A percentile compares a stretch with the other conserved stretches of the same genome.
These are phyloP conservation scores for Philonicus albiceps DNA, from an alignment of 2,888 invertebrate species.

Conservation along the genomic window DNA sequence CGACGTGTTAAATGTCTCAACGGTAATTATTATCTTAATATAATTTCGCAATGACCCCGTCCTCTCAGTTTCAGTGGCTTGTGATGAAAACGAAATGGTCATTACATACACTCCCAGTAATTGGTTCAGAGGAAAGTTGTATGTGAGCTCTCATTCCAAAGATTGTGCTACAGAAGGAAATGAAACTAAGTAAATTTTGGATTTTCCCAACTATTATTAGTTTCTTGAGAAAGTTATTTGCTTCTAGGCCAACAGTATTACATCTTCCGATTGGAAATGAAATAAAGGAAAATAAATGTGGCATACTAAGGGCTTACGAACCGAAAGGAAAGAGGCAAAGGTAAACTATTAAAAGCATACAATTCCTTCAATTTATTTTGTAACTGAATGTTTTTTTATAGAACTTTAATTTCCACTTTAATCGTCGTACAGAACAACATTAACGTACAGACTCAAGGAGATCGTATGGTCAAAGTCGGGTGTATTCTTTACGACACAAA, in stretches of 20 bases:
- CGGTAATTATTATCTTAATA: slow-evolving; percentile 67
- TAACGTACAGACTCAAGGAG: slow-evolving; percentile 84
- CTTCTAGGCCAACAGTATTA: slow-evolving; percentile 52
- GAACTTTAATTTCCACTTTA: slow-evolving; percentile 78
- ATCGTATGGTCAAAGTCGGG: slow-evolving; percentile 80
- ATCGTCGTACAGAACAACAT: slow-evolving; percentile 85
- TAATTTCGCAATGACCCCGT: slow-evolving; percentile 10
- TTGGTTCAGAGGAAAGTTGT: slow-evolving; percentile 76
- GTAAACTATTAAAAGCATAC: slow-evolving; percentile 47
- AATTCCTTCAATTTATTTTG: neutral
- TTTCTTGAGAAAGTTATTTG: neutral
- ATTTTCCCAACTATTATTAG: neutral
- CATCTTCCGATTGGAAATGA: slow-evolving; percentile 60
- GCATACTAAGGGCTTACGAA: slow-evolving; percentile 61
- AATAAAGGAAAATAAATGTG: slow-evolving; percentile 60
- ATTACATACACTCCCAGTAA: slow-evolving; percentile 72
- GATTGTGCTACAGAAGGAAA: slow-evolving; percentile 72
- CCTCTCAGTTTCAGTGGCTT: slow-evolving; percentile 76
- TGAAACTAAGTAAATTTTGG: slow-evolving; percentile 55
- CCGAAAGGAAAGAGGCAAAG: slow-evolving; percentile 58
- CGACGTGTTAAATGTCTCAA: slow-evolving; percentile 85
- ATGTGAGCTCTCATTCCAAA: slow-evolving; percentile 81
- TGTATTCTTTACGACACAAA: slow-evolving; percentile 71
- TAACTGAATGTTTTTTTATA: slow-evolving; percentile 57
- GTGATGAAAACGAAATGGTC: slow-evolving; percentile 74